Evolutionary conservation across 2,113 vertebrate genomes (phyloP).

Genomic region (Gallinago paraguaiae): DNA sequence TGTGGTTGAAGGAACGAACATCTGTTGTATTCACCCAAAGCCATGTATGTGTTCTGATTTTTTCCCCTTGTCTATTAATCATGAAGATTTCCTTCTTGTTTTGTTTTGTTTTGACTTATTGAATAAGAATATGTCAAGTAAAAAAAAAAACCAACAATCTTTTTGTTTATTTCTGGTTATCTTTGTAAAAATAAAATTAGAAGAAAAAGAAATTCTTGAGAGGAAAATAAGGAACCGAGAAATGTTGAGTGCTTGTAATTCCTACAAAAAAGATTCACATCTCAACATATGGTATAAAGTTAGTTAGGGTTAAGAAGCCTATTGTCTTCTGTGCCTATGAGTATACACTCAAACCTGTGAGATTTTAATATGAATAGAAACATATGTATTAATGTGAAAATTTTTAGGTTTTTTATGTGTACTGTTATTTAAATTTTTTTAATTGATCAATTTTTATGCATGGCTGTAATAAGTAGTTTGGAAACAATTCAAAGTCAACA

Average conservation of each 20-base stretch:
- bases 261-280: neutral
- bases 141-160: neutral
- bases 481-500: constrained; percentile 30
- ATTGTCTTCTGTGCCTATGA: neutral
- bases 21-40: constrained; percentile 22
- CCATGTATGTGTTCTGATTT: neutral
- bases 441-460: constrained; percentile 20
- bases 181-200: constrained; percentile 11
- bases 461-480: neutral
- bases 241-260: neutral
- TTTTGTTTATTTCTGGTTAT: neutral
- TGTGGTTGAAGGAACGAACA: neutral
- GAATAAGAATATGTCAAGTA: neutral
- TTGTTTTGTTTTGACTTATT: neutral
- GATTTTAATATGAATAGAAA: neutral
- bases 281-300: neutral
- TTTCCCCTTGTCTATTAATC: neutral
- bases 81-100: neutral
- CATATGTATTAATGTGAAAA: neutral
- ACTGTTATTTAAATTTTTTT: neutral
- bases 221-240: neutral
- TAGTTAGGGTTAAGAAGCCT: neutral
- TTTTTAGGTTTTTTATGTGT: neutral
- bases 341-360: neutral
- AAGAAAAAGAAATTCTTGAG: neutral